Conservation (phyloP, 2,113 vertebrate genomes). For the Coptodon rendalli region DNA sequence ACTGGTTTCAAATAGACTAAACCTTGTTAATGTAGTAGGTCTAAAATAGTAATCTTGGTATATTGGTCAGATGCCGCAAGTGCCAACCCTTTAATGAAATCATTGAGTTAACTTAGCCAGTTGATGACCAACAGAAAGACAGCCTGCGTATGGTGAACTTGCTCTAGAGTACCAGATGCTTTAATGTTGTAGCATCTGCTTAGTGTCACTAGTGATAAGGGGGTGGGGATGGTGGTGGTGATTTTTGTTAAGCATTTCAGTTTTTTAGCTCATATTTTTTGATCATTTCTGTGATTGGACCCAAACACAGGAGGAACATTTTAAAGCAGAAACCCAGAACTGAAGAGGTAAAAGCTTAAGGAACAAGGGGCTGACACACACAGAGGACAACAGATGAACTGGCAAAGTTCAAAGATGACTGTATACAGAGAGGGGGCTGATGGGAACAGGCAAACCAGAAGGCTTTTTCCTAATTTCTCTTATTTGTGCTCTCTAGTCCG, state of each 20-base stretch:
- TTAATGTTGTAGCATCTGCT: not conserved
- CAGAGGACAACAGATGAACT: not conserved
- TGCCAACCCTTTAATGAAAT: not conserved
- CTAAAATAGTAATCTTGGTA: not conserved
- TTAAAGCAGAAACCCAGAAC: not conserved
- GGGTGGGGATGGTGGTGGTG: not conserved
- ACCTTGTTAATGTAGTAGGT: not conserved
- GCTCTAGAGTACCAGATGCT: not conserved
- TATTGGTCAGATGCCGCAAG: not conserved
- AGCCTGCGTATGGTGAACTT: not conserved
- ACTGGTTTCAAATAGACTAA: not conserved
- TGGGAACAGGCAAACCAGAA: not conserved
- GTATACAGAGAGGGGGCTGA: not conserved
- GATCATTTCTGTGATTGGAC: not conserved
- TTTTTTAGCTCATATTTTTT: not conserved
- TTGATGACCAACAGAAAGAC: not conserved
- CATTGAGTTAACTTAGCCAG: not conserved
- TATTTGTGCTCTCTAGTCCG: not conserved
- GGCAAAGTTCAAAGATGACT: not conserved
- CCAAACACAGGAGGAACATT: not conserved
- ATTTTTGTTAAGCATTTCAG: not conserved
- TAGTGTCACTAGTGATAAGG: not conserved
- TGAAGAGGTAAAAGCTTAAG: not conserved
- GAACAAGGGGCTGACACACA: not conserved
- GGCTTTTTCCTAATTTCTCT: not conserved